Conservation (phyloP, 2,888 invertebrate species). For the Neoascia interrupta region DNA sequence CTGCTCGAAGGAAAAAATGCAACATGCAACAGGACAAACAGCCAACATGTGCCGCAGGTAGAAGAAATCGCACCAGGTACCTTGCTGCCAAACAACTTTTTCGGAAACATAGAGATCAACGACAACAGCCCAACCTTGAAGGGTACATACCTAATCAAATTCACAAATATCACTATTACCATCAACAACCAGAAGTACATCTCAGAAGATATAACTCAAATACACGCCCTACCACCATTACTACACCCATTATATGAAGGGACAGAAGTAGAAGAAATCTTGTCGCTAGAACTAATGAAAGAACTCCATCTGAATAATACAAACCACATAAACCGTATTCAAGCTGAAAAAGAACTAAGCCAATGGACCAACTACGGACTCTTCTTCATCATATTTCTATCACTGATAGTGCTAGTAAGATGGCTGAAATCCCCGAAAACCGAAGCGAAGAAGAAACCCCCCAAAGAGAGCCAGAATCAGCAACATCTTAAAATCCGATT, state of each 20-base stretch:
- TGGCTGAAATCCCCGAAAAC: no score
- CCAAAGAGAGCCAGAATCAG: no score
- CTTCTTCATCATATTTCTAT: no score
- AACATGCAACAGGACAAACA: constrained; percentile 5
- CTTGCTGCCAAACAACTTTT: constrained; percentile 11
- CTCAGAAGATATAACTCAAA: no score
- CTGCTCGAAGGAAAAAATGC: constrained; percentile 1
- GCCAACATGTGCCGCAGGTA: constrained; percentile 2
- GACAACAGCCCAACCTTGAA: neutral
- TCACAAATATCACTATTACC: no score
- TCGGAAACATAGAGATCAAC: neutral
- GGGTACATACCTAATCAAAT: constrained; percentile 5
- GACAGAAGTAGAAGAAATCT: constrained; percentile 13
- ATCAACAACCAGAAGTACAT: no score
- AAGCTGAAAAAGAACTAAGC: neutral
- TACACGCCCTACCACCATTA: no score
- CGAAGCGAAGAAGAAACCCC: no score
- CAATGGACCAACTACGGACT: neutral
- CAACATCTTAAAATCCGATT: no score
- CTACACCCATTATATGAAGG: neutral
- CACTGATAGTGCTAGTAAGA: no score
- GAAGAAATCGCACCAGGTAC: constrained; percentile 3
- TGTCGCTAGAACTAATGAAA: constrained; percentile 10
- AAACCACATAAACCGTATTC: neutral
- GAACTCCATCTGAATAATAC: constrained; percentile 15